Conservation (phyloP, 92 coral and sea anemone genomes). For the Paramuricea clavata region DNA sequence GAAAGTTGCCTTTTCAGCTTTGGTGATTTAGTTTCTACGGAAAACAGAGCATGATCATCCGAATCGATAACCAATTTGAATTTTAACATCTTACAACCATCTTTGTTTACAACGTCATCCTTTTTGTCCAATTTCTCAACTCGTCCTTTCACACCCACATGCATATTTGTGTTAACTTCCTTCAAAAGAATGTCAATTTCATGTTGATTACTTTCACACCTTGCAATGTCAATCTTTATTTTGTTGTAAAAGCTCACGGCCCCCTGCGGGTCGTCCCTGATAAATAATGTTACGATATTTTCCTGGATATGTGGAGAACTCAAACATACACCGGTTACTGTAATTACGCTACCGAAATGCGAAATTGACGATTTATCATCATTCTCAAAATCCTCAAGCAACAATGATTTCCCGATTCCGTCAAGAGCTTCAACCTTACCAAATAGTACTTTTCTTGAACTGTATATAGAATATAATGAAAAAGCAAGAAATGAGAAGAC, state of each 20-base stretch:
- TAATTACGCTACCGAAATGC: slow-evolving; percentile 36
- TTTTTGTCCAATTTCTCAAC: slow-evolving; percentile 55
- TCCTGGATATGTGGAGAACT: slow-evolving; percentile 58
- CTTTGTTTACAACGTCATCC: slow-evolving; percentile 38
- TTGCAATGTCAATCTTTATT: slow-evolving; percentile 67
- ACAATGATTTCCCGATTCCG: slow-evolving; percentile 18
- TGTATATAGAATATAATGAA: neutral
- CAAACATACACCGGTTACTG: slow-evolving; percentile 70
- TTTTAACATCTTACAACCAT: slow-evolving; percentile 51
- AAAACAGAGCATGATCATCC: slow-evolving; percentile 70
- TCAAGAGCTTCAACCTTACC: slow-evolving; percentile 67
- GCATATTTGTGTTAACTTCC: slow-evolving; percentile 58
- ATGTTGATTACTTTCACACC: slow-evolving; percentile 20
- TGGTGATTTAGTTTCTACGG: slow-evolving; percentile 46
- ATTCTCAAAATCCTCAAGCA: slow-evolving; percentile 54
- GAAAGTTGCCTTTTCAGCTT: slow-evolving; percentile 71
- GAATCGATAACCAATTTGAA: slow-evolving; percentile 70
- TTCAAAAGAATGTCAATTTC: slow-evolving; percentile 52
- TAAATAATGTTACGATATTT: slow-evolving; percentile 55
- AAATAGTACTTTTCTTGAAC: slow-evolving; percentile 52
- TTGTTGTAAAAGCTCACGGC: slow-evolving; percentile 42
- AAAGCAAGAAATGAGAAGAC: too few relatives aligned
- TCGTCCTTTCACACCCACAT: slow-evolving; percentile 67
- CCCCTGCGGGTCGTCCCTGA: slow-evolving; percentile 65
- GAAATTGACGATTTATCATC: slow-evolving; percentile 27